Base-by-base conservation (phyloP, 1,140 invertebrate genomes). In the Procambarus clarkii region DNA sequence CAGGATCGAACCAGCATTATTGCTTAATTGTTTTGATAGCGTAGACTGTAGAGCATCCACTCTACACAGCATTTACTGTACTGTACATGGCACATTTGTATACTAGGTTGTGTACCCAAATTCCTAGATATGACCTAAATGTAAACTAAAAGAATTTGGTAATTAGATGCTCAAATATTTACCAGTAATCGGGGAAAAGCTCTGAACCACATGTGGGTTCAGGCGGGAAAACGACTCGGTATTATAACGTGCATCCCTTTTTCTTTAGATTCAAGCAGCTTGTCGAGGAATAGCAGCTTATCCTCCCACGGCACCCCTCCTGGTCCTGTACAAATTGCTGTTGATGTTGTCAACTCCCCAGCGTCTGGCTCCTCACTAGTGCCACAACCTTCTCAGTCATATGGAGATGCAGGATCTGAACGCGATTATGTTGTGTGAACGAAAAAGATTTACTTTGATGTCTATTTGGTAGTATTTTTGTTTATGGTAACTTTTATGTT, bases 261-360 rank as follows among this genome's bases (percentile, higher is more conserved):
- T 54, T 81, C 24, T 13, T 5, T 80, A 91, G 89, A 91, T 34
- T 86, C 74, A 34, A 79, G 82, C 46, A 91, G 89, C 60, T 64
- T 91, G 46, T 48, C 34, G 11, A 91, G 89, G 54, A 64, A 86
- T 34, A 45, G 80, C 44, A 88, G 77, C 69, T 7, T 34, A 46
- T 54, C 74, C 11, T 88, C 76, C 77, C 86, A 88, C 45, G 82
- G 89, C 74, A 85, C 69, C 64, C 74, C 82, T 46, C 86, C 78
- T 15, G 88, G 79, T 69, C 86, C 86, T 50, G 91, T 92, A 21
- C 91, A 92, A 54, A 92, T 92, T 90, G 86, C 88, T 77, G 91
- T 90, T 24, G 88, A 92, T 89, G 77, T 92, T 21, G 83, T 88
- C 46, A 88, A 88, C 34, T 84, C 77, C 24, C 88, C 71, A 58